Evolutionary conservation across 1,140 invertebrate genomes (phyloP).

Genomic region (Magallana ariakensis): DNA sequence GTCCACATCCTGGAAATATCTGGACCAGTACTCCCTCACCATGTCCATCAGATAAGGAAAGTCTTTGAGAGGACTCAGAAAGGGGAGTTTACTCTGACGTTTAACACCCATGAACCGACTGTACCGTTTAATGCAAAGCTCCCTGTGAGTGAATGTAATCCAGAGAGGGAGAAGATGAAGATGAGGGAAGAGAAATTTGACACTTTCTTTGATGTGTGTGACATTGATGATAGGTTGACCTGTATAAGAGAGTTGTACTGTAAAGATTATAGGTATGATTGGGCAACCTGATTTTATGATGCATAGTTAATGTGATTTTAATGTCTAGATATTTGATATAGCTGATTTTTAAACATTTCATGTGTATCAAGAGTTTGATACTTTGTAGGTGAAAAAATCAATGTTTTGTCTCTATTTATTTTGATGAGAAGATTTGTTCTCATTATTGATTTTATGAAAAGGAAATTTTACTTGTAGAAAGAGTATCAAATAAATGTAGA

Average conservation of each 20-base stretch:
- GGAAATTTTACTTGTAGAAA: background rate
- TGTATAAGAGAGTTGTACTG: conserved; percentile 44
- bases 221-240: conserved; percentile 12
- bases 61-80: conserved; percentile 58
- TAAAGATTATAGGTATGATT: background rate
- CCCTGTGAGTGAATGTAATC: background rate
- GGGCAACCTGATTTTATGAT: conserved; percentile 23
- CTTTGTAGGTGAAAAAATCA: background rate
- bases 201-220: conserved; percentile 35
- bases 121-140: conserved; percentile 58
- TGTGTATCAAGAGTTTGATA: background rate
- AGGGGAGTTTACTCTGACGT: conserved; percentile 57
- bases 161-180: conserved; percentile 31
- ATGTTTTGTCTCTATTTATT: background rate
- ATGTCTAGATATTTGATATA: background rate
- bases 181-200: conserved; percentile 36
- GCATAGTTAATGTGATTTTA: background rate
- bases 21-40: conserved; percentile 61
- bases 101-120: conserved; percentile 66
- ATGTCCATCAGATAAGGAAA: conserved; percentile 50
- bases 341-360: background rate
- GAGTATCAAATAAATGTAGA: background rate
- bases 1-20: conserved; percentile 64
- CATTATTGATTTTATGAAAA: conserved; percentile 2
- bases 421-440: background rate